Base-by-base conservation (phyloP, 2,113 vertebrate genomes). In the Brachyhypopomus gauderio region DNA sequence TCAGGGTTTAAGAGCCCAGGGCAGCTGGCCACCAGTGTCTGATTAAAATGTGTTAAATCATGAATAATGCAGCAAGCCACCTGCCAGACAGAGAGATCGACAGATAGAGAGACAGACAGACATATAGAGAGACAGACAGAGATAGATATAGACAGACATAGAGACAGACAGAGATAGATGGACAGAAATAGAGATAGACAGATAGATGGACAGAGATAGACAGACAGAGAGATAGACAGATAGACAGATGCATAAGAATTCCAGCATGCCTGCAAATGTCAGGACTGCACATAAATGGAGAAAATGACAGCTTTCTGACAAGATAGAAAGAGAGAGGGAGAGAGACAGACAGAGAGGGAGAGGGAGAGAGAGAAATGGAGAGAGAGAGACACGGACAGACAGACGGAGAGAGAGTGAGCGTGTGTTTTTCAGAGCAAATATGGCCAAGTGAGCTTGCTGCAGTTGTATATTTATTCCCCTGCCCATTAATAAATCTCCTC, bases 61-160 rank as follows among this genome's bases (percentile, higher is more conserved):
- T 92, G 83, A 91, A 92, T 92, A 85, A 90, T 86, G 89, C 52
- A 71, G 52, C 25, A 41, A 23, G 55, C 80, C 77, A 85, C 75
- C 78, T 84, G 27, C 80, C 36, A 71, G 45, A 52, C 12, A 52
- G 45, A 52, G 12, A 52, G 12, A 52, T 41, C 5, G 45, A 52
- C 45, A 52, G 45, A 52, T 3, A 52, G 45, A 52, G 12, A 52
- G 9, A n/a, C n/a, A n/a, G n/a, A n/a, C n/a, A 52, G 45, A 52
- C 12, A 52, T 8, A 52, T 14, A 52, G 45, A 52, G 9, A 52
- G 45, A 52, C 12, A 52, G 9, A 52, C 12, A 14, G 12, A 14
- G 9, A 30, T 12, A 52, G 9, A 52, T 2, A 45, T 45, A 45
- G 41, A 45, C 9, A 45, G 41, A 45, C 9, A 45, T 2, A 45